These are phyloP conservation scores for Tuberolachnus salignus DNA, from an alignment of 2,888 invertebrate species.

Conservation along the genomic window DNA sequence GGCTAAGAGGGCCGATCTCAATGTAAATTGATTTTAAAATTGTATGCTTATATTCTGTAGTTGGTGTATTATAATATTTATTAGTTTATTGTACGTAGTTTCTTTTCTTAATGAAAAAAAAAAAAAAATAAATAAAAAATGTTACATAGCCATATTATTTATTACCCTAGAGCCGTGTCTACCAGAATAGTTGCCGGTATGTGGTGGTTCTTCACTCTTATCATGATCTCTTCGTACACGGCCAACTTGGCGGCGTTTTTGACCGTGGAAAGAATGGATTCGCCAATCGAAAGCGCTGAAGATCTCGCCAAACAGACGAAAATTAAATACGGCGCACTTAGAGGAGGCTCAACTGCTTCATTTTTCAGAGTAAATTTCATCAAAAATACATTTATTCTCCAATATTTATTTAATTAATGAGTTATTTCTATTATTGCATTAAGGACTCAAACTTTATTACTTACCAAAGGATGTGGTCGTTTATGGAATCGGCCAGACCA, in stretches of 20 bases:
- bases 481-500: conserved; percentile 88
- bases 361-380: conserved; percentile 82
- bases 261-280: conserved; percentile 91
- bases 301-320: conserved; percentile 95
- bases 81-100: neutral
- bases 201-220: conserved; percentile 95
- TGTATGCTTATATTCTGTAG: neutral
- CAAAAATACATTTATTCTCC: neutral
- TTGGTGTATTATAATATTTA: neutral
- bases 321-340: conserved; percentile 94
- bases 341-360: conserved; percentile 89
- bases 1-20: conserved; percentile 51
- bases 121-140: neutral
- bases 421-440: conserved; percentile 21
- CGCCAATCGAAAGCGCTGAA: conserved; percentile 93
- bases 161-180: conserved; percentile 75
- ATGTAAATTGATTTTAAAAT: neutral
- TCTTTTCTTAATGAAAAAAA: neutral
- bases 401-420: neutral
- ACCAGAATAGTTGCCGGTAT: conserved; percentile 89
- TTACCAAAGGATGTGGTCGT: conserved; percentile 94
- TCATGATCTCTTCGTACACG: conserved; percentile 96
- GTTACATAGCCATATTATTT: neutral
- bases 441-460: conserved; percentile 92
- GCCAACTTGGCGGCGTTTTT: conserved; percentile 94